phyloP scores from a whole-genome alignment of 1,140 invertebrate genomes.

The Eueides isabella region DNA sequence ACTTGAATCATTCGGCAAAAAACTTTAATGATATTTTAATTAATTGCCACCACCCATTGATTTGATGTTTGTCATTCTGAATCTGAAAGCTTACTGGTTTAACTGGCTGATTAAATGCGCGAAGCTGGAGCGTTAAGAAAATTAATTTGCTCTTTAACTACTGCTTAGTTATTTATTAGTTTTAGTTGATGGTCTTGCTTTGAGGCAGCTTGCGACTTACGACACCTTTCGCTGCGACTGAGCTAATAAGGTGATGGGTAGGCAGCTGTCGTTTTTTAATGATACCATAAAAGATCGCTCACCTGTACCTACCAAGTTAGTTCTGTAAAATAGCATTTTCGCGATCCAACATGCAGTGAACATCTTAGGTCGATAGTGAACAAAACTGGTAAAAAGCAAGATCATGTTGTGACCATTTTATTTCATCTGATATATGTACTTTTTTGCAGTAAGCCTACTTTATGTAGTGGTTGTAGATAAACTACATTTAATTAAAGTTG shows the following conservation, averaged over 20 bases:
- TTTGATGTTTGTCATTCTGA: conserved; percentile 32
- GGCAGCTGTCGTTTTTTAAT: conserved; percentile 63
- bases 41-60: conserved; percentile 50
- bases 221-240: conserved; percentile 61
- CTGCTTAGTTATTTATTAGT: conserved; percentile 48
- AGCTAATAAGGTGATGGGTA: conserved; percentile 56
- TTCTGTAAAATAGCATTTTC: conserved; percentile 47
- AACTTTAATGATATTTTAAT: conserved; percentile 64
- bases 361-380: conserved; percentile 39
- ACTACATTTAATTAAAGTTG: neutral
- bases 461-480: neutral
- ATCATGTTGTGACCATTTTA: conserved; percentile 28
- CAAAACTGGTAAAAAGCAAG: conserved; percentile 31
- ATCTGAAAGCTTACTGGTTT: conserved; percentile 43
- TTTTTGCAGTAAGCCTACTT: neutral
- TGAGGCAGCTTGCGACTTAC: conserved; percentile 51
- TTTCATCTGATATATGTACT: conserved; percentile 9
- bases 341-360: conserved; percentile 37
- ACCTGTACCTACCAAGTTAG: conserved; percentile 52
- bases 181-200: conserved; percentile 46
- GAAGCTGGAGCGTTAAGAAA: conserved; percentile 42
- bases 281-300: conserved; percentile 57
- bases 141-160: conserved; percentile 54
- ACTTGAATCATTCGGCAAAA: conserved; percentile 51
- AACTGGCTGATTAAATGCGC: conserved; percentile 32